Evolutionary conservation across 2,888 invertebrate species (phyloP).

Genomic region (Eucriotettix oculatus): DNA sequence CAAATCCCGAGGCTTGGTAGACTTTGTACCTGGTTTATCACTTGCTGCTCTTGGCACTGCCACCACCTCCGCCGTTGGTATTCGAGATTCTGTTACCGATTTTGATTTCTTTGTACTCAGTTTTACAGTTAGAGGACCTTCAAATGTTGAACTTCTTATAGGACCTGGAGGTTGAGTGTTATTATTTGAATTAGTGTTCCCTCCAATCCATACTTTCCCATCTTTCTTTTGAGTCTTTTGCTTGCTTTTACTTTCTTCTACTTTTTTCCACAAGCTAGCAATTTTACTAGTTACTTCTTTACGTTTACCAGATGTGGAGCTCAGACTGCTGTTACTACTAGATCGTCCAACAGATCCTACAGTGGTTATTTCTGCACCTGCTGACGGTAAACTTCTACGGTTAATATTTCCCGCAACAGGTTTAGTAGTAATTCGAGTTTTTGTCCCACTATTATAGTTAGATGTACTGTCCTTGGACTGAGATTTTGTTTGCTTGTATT

Average conservation of each 20-base stretch:
- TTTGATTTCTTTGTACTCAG: neutral
- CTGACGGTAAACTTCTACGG: neutral
- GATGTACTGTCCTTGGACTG: neutral
- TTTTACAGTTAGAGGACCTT: neutral
- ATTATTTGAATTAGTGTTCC: neutral
- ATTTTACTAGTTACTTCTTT: conserved; percentile 59
- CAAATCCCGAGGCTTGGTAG: too few relatives aligned
- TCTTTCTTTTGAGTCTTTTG: conserved; percentile 36
- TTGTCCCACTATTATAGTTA: neutral
- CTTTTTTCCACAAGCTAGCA: conserved; percentile 63
- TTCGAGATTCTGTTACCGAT: conserved; percentile 25
- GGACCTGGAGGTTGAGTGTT: neutral
- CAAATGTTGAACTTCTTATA: neutral
- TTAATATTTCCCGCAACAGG: conserved; percentile 10
- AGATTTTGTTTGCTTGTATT: neutral
- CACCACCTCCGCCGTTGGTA: neutral
- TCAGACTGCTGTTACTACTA: conserved; percentile 42
- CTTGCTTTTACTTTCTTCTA: conserved; percentile 47
- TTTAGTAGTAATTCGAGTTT: conserved; percentile 6
- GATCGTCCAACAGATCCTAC: conserved; percentile 23
- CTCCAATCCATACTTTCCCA: conserved; percentile 40
- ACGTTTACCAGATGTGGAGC: conserved; percentile 31
- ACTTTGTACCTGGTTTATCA: neutral
- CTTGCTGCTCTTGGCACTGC: neutral
- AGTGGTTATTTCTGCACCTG: conserved; percentile 5